Percentiles rank a stretch among this genome's conserved stretches.
These are phyloP conservation scores for Entomobrya proxima DNA, from an alignment of 2,888 invertebrate genomes.

Conservation along the genomic window DNA sequence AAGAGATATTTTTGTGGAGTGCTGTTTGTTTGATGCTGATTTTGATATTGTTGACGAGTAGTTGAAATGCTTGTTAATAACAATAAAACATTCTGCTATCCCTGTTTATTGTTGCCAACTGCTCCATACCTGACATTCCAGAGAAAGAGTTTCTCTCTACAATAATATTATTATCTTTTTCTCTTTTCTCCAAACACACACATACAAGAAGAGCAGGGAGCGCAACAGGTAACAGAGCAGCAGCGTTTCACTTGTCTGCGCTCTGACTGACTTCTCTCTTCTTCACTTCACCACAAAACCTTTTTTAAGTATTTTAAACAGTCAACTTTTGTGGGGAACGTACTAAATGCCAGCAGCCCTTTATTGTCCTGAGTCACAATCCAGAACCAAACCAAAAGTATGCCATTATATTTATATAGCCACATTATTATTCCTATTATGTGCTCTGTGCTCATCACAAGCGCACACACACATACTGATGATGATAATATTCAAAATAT, in stretches of 20 bases:
- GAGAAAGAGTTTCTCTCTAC: slow-evolving; percentile 37
- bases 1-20: slow-evolving; percentile 15
- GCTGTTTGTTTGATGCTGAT: slow-evolving; percentile 49
- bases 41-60: slow-evolving; percentile 64
- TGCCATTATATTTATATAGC: slow-evolving; percentile 59
- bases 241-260: not conserved
- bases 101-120: slow-evolving; percentile 68
- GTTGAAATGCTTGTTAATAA: slow-evolving; percentile 64
- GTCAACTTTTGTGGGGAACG: slow-evolving; percentile 45
- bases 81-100: slow-evolving; percentile 66
- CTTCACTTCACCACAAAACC: slow-evolving; percentile 46
- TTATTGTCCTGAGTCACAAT: slow-evolving; percentile 66
- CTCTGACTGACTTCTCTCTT: not conserved
- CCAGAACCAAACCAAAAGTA: slow-evolving; percentile 66
- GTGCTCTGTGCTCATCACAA: not conserved
- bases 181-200: not conserved
- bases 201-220: not conserved
- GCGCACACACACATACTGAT: not conserved
- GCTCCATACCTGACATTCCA: slow-evolving; percentile 67
- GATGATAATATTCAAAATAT: not conserved
- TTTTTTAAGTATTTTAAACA: slow-evolving; percentile 41
- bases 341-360: slow-evolving; percentile 57
- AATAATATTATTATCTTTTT: not conserved
- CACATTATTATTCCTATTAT: slow-evolving; percentile 14
- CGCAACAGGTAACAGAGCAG: slow-evolving; percentile 2